phyloP scores from a whole-genome alignment of 2,113 vertebrate species.

The Embiotoca jacksoni region DNA sequence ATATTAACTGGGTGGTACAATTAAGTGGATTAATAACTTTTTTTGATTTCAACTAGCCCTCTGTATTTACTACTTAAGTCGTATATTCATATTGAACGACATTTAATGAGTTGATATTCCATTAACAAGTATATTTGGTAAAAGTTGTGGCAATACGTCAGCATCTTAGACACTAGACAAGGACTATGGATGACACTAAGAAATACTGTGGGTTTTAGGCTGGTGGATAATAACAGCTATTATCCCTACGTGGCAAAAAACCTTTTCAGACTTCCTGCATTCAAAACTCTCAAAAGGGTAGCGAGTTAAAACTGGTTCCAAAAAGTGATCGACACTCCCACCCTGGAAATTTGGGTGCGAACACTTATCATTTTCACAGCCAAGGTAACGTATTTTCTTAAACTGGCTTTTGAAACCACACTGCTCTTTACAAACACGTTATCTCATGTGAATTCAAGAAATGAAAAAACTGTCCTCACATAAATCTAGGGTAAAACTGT shows the following conservation, averaged over 20 bases:
- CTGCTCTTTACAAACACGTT: neutral
- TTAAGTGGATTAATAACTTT: neutral
- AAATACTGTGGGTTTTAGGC: too few relatives aligned
- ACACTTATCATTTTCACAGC: neutral
- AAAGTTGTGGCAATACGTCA: too few relatives aligned
- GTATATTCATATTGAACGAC: neutral
- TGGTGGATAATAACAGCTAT: neutral
- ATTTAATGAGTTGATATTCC: neutral
- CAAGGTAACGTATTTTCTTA: neutral
- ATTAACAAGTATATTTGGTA: neutral
- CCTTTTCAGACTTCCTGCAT: neutral
- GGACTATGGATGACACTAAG: too few relatives aligned
- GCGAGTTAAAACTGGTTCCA: neutral
- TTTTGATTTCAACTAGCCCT: conserved; percentile 9
- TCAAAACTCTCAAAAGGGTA: neutral
- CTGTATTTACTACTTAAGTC: conserved; percentile 33
- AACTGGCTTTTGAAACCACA: neutral
- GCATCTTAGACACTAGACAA: too few relatives aligned
- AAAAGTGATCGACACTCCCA: neutral
- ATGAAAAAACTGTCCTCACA: neutral
- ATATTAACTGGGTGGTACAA: conserved; percentile 16
- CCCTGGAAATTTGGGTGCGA: neutral
- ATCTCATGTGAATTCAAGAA: neutral
- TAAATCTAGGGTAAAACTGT: neutral
- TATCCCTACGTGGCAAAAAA: neutral